Conservation (phyloP, 2,113 vertebrate genomes). For the Coturnix japonica region DNA sequence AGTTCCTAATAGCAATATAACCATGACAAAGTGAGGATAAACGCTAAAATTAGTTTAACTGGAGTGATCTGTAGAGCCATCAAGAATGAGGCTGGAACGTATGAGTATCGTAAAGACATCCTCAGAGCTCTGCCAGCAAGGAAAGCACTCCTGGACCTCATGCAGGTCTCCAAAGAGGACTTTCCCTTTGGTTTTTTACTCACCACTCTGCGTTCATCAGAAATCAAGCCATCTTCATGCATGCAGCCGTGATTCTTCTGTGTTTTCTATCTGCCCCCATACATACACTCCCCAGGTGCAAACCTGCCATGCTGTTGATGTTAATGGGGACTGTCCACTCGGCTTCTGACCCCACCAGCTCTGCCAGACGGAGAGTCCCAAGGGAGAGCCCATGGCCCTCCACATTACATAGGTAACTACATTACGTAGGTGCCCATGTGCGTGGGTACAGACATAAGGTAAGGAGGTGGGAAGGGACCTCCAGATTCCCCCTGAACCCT, state of each 20-base stretch:
- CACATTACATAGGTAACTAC: neutral
- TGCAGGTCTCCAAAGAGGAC: neutral
- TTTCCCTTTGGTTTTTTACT: neutral
- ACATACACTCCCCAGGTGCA: neutral
- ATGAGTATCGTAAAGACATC: fast-evolving
- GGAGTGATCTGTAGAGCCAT: neutral
- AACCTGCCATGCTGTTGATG: neutral
- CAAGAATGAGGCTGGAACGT: neutral
- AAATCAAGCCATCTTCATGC: neutral
- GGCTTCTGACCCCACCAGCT: neutral
- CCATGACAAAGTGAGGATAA: neutral
- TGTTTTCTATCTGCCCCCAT: neutral
- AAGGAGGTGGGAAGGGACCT: neutral
- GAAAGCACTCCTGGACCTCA: neutral
- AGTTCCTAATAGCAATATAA: neutral
- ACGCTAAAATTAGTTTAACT: neutral
- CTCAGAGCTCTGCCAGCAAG: neutral
- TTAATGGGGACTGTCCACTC: neutral
- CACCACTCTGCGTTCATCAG: neutral
- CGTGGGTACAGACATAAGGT: neutral
- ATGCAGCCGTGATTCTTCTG: neutral
- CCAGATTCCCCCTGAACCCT: neutral
- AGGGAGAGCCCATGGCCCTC: neutral
- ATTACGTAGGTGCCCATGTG: neutral
- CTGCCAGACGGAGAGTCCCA: neutral